Percentiles rank a stretch among this genome's conserved stretches.
These are phyloP conservation scores for Lissonota sp. DNA, from an alignment of 2,888 invertebrate genomes.

Conservation along the genomic window DNA sequence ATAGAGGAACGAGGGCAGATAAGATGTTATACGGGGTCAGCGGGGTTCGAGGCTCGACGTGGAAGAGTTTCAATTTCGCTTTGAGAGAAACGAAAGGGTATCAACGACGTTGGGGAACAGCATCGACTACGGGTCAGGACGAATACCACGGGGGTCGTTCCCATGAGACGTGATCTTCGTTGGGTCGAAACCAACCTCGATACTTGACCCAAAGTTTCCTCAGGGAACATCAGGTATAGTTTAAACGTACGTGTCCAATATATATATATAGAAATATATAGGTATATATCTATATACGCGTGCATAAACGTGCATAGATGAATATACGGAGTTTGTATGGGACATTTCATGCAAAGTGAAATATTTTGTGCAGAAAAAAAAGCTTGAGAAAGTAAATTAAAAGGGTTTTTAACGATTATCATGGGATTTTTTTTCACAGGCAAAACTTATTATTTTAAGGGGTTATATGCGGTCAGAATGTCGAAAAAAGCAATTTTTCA, in stretches of 20 bases:
- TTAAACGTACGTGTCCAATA: neutral
- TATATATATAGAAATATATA: neutral
- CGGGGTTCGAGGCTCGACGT: constrained; percentile 31
- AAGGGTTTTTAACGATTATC: too few relatives aligned
- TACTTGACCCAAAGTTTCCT: constrained; percentile 53
- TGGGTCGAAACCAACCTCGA: constrained; percentile 17
- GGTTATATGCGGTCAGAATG: too few relatives aligned
- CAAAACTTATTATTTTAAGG: too few relatives aligned
- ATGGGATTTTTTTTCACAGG: too few relatives aligned
- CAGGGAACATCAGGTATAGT: constrained; percentile 54
- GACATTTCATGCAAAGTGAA: too few relatives aligned
- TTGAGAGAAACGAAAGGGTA: constrained; percentile 29
- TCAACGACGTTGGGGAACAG: constrained; percentile 36
- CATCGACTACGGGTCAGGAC: constrained; percentile 51
- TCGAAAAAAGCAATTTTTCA: too few relatives aligned
- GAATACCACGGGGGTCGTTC: constrained; percentile 51
- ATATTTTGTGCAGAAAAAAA: too few relatives aligned
- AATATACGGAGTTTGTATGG: too few relatives aligned
- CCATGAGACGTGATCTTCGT: constrained; percentile 64
- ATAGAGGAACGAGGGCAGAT: constrained; percentile 35
- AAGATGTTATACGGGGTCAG: constrained; percentile 64
- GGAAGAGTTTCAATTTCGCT: constrained; percentile 65
- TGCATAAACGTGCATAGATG: neutral
- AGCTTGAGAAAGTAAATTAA: too few relatives aligned
- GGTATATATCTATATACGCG: neutral